These are phyloP conservation scores for Drosophila paulistorum DNA, from an alignment of 1,140 invertebrate genomes.

Conservation along the genomic window DNA sequence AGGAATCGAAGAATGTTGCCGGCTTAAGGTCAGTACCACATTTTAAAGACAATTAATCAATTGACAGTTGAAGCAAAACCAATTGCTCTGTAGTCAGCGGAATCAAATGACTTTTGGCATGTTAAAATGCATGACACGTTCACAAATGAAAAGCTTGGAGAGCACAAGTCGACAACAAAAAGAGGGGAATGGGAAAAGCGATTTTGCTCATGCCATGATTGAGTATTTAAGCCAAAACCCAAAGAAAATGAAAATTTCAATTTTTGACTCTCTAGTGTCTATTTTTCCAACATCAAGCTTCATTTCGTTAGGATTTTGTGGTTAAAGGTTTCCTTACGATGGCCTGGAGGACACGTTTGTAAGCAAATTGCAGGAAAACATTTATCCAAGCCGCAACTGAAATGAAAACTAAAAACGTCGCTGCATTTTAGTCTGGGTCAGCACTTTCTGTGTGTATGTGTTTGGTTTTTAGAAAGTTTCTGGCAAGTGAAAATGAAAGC, in stretches of 20 bases:
- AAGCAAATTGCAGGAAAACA: slow-evolving; percentile 66
- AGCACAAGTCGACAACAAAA: neutral
- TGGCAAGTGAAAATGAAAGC: slow-evolving; percentile 72
- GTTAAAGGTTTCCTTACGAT: slow-evolving; percentile 19
- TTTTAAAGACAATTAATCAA: slow-evolving; percentile 61
- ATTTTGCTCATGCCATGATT: slow-evolving; percentile 15
- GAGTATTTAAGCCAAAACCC: neutral
- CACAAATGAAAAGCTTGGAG: neutral
- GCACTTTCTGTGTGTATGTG: slow-evolving; percentile 47
- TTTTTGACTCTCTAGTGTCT: neutral
- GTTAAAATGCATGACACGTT: slow-evolving; percentile 25
- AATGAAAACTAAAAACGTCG: slow-evolving; percentile 69
- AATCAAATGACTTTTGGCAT: slow-evolving; percentile 29
- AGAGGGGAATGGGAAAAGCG: slow-evolving; percentile 4
- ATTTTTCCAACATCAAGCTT: slow-evolving; percentile 14
- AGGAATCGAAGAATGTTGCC: neutral
- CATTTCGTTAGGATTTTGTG: slow-evolving; percentile 16
- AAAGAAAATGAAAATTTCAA: neutral
- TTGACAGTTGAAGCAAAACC: slow-evolving; percentile 29
- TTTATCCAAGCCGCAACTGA: slow-evolving; percentile 42
- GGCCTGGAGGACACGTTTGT: slow-evolving; percentile 29
- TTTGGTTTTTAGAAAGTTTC: slow-evolving; percentile 41
- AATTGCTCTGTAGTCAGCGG: slow-evolving; percentile 37
- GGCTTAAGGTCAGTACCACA: neutral
- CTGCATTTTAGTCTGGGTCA: slow-evolving; percentile 59